Base-by-base conservation (phyloP, 2,888 invertebrate species). In the Dorcus hopei region DNA sequence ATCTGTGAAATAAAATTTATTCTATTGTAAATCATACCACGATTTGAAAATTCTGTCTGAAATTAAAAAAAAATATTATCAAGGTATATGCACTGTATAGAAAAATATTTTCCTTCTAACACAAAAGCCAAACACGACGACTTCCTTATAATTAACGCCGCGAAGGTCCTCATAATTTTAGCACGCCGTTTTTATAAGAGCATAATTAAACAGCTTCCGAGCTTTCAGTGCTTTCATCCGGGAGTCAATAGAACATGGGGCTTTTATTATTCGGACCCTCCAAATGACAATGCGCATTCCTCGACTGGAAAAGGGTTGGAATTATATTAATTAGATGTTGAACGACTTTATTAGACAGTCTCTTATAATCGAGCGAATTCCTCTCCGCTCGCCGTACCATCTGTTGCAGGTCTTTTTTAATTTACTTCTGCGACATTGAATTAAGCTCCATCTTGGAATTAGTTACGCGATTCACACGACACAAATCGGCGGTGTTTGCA, bases 291-390 rank as follows among this genome's bases (percentile, higher is more conserved):
- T 72, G 69, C 70, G 68, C 68, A 72, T 72, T 71, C 72, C 70
- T 61, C 61, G 61, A 65, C 60, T 65, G 58, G 62, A 61, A 66
- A 72, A 72, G 72, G 73, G 72, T 72, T 72, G 70, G 68, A 70
- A 71, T 72, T 70, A 72, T 70, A 72, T 73, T 72, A 74, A 72
- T 73, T 72, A 72, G 71, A 72, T 70, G 73, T 70, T 62, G 70
- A 69, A 69, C 66, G 71, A 70, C 71, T 74, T 73, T 72, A 73
- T 74, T 74, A 70, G 66, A 65, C 45, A 33, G 26, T 33, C 26
- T 33, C 26, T 33, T 58, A 61, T 58, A 42, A 42, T 43, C 43
- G 26, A 33, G 26, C 26, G 26, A 33, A 33, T 33, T 33, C 26
- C 7, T 7, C 26, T 6, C 26, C 6, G 7, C 26, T 7, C 9